phyloP scores from a whole-genome alignment of 2,797 vertebrate species.

The Thripadectes ignobilis region DNA sequence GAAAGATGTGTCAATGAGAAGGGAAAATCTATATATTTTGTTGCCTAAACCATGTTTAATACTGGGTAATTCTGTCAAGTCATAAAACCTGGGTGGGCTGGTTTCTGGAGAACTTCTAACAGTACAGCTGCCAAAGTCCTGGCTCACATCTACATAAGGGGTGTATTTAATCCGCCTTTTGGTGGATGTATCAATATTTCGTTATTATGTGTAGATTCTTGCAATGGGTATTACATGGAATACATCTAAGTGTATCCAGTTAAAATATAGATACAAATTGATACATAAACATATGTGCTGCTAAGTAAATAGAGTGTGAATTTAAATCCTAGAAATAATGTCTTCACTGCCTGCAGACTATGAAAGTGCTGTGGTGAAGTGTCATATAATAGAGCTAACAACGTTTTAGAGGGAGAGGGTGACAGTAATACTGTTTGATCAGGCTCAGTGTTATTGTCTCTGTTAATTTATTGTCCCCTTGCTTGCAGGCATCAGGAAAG shows the following conservation, averaged over 20 bases:
- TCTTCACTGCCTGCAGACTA: background rate
- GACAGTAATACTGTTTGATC: background rate
- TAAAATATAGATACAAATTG: background rate
- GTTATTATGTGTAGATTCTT: background rate
- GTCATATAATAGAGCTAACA: background rate
- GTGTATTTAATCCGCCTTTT: slow-evolving; percentile 32
- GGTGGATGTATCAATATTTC: background rate
- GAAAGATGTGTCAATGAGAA: slow-evolving; percentile 8
- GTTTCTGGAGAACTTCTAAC: slow-evolving; percentile 57
- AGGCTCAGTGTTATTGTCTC: background rate
- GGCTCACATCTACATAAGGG: background rate
- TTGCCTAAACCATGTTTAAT: slow-evolving; percentile 17
- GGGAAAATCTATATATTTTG: background rate
- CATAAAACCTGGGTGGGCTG: slow-evolving; percentile 70
- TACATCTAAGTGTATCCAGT: background rate
- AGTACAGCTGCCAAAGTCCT: slow-evolving; percentile 19
- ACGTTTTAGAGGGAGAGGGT: background rate
- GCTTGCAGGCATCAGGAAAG: background rate
- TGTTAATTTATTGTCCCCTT: background rate
- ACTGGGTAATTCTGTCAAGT: slow-evolving; percentile 39
- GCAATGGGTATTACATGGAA: background rate
- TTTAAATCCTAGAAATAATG: background rate
- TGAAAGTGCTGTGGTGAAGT: background rate
- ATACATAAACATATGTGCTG: background rate
- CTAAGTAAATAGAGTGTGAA: background rate